phyloP scores from a whole-genome alignment of 2,888 invertebrate species.

The Nyleta sp. region DNA sequence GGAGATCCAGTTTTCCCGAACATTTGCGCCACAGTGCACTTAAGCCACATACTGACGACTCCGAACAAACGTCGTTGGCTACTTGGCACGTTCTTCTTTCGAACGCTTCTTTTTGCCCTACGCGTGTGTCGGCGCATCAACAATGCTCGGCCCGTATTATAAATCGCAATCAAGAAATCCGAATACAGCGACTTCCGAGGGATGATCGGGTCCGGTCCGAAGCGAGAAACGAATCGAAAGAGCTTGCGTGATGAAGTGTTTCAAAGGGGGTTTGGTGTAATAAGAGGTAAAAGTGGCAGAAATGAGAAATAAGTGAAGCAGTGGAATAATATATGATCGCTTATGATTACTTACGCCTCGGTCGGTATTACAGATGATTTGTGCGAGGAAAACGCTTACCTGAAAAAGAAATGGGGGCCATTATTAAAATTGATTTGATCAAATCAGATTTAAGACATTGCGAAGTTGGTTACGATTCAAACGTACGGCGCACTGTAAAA shows the following conservation, averaged over 20 bases:
- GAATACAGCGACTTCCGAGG: constrained; percentile 47
- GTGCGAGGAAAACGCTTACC: constrained; percentile 22
- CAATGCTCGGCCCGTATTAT: constrained; percentile 70
- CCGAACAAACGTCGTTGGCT: constrained; percentile 14
- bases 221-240: constrained; percentile 38
- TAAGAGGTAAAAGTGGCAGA: too few species aligned
- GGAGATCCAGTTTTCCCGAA: constrained; percentile 32
- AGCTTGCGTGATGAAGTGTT: constrained; percentile 31
- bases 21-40: too few species aligned
- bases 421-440: background rate
- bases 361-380: too few species aligned
- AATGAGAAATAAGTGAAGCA: too few species aligned
- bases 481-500: too few species aligned
- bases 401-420: constrained; percentile 3
- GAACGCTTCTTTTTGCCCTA: background rate
- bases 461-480: too few species aligned
- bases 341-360: too few species aligned
- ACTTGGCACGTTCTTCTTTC: constrained; percentile 38
- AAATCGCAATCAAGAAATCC: constrained; percentile 75
- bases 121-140: background rate
- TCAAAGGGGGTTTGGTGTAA: constrained; percentile 22
- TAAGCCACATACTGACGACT: background rate
- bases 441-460: too few species aligned
- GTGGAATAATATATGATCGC: too few species aligned
- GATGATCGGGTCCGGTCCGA: constrained; percentile 50